These are phyloP conservation scores for Saccostrea cuccullata DNA, from an alignment of 1,140 invertebrate species.

Conservation along the genomic window DNA sequence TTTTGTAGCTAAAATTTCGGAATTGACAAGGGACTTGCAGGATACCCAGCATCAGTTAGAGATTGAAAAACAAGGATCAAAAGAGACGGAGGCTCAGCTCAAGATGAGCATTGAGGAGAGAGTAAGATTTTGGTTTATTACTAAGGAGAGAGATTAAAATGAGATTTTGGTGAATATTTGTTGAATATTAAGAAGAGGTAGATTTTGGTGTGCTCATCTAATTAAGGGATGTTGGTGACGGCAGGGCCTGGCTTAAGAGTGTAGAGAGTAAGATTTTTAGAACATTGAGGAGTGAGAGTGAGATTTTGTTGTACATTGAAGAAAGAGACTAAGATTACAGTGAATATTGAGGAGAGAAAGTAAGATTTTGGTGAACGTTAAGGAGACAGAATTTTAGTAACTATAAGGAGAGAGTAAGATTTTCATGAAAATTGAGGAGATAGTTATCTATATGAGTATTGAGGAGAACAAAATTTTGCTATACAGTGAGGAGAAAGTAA, in stretches of 20 bases:
- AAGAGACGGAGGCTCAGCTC: slow-evolving; percentile 46
- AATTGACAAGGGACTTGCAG: slow-evolving; percentile 46
- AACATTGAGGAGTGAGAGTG: not conserved
- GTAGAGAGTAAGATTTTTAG: not conserved
- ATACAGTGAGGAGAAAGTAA: not conserved
- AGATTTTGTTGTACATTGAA: not conserved
- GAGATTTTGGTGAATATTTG: not conserved
- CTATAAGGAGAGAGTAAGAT: not conserved
- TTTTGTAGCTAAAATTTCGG: slow-evolving; percentile 42
- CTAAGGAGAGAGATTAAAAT: not conserved
- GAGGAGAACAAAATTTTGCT: not conserved
- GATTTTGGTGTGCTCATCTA: not conserved
- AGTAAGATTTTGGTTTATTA: slow-evolving; percentile 10
- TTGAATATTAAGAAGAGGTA: not conserved
- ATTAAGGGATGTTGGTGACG: no score
- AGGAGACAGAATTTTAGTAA: not conserved
- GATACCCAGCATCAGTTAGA: slow-evolving; percentile 42
- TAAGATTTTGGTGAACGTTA: not conserved
- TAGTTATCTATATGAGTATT: not conserved
- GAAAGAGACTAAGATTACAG: not conserved
- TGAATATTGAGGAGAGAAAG: not conserved
- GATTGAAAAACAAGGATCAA: slow-evolving; percentile 11
- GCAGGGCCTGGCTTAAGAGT: no score
- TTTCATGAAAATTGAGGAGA: not conserved
- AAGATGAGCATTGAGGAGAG: slow-evolving; percentile 53